Evolutionary conservation across 2,888 invertebrate species (phyloP).

Genomic region (Ectropis crepuscularia): DNA sequence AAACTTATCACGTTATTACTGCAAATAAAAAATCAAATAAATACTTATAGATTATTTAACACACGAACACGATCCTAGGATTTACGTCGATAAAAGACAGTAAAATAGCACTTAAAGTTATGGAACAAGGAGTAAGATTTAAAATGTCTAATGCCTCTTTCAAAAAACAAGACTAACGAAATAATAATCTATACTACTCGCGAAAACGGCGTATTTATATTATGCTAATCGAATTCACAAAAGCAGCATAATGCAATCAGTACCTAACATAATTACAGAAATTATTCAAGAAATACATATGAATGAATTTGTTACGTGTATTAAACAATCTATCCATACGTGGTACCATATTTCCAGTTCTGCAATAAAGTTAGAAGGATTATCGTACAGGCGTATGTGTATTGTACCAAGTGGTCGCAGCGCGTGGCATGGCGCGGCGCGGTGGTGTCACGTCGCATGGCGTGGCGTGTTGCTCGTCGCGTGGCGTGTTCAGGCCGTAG

Average conservation of each 20-base stretch:
- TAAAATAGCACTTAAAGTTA: no score
- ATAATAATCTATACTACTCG: no score
- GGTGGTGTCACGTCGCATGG: neutral
- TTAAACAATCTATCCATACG: neutral
- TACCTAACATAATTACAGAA: neutral
- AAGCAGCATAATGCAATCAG: neutral
- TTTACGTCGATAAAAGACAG: no score
- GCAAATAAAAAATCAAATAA: neutral
- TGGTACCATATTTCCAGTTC: slow-evolving; percentile 21
- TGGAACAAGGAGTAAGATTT: no score
- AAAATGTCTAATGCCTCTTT: no score
- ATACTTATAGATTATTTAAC: neutral
- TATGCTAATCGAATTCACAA: no score
- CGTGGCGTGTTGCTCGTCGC: slow-evolving; percentile 22
- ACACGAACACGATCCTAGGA: neutral
- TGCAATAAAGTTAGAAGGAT: slow-evolving; percentile 11
- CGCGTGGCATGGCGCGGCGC: slow-evolving; percentile 17
- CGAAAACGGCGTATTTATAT: no score
- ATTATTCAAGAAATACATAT: no score
- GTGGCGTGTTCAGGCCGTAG: neutral
- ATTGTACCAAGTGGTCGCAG: slow-evolving; percentile 64
- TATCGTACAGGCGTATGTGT: slow-evolving; percentile 43
- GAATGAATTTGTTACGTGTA: no score
- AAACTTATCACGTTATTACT: neutral
- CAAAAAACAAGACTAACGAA: no score